Percentiles rank a stretch among this genome's conserved stretches.
phyloP scores from a whole-genome alignment of 2,888 invertebrate species.

The Zeuzera pyrina region DNA sequence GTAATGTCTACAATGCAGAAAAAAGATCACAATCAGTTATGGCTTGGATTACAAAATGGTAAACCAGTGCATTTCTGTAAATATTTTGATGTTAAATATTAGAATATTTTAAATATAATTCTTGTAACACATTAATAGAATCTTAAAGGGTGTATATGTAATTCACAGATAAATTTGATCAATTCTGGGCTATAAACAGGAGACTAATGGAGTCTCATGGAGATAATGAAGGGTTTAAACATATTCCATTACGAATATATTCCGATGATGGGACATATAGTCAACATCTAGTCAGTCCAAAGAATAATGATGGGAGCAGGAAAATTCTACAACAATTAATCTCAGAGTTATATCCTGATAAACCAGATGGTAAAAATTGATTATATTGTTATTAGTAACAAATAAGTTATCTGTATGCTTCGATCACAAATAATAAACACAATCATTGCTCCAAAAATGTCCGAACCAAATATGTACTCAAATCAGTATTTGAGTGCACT shows the following conservation, averaged over 20 bases:
- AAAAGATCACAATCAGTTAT: conserved; percentile 96
- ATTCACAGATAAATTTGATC: conserved; percentile 93
- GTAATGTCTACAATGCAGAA: conserved; percentile 94
- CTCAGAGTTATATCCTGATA: conserved; percentile 78
- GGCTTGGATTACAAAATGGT: conserved; percentile 96
- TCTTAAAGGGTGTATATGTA: conserved; percentile 1
- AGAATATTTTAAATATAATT: not conserved
- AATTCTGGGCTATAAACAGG: conserved; percentile 98
- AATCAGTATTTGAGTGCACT: too few relatives aligned
- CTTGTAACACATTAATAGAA: conserved; percentile 1
- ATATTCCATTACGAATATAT: conserved; percentile 92
- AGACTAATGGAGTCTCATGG: conserved; percentile 92
- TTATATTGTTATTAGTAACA: too few relatives aligned
- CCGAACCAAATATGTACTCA: too few relatives aligned
- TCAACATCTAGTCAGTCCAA: conserved; percentile 85
- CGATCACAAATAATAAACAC: too few relatives aligned
- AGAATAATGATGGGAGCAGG: conserved; percentile 80
- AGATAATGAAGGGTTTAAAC: conserved; percentile 86
- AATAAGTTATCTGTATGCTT: too few relatives aligned
- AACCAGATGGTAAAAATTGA: conserved; percentile 40
- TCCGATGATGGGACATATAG: conserved; percentile 79
- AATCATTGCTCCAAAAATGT: too few relatives aligned
- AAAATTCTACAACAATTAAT: conserved; percentile 82
- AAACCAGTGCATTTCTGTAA: conserved; percentile 13
- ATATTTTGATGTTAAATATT: not conserved